Evolutionary conservation across 1,140 invertebrate species (phyloP).

Genomic region (Argopecten irradians): DNA sequence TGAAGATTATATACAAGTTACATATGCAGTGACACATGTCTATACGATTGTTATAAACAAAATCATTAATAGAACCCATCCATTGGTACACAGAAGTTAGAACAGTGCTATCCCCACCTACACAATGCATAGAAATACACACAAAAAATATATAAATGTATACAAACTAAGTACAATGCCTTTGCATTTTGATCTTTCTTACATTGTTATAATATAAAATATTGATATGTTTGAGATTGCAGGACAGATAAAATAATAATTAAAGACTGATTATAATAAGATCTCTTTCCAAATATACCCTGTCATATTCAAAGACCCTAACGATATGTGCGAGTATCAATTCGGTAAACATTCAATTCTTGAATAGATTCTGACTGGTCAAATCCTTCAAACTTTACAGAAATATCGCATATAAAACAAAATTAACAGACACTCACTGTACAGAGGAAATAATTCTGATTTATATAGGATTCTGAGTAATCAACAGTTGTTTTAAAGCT

Average conservation of each 20-base stretch:
- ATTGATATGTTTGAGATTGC: conserved; percentile 12
- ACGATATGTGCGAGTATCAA: conserved; percentile 7
- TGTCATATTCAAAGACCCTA: not conserved
- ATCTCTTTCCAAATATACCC: not conserved
- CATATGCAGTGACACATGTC: not conserved
- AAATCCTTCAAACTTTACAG: not conserved
- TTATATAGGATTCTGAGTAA: not conserved
- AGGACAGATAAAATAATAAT: conserved; percentile 1
- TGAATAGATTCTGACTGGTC: not conserved
- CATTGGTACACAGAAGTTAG: not conserved
- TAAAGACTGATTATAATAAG: not conserved
- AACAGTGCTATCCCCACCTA: not conserved
- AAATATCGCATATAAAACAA: not conserved
- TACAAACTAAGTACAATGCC: not conserved
- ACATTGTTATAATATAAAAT: not conserved
- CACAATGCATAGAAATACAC: not conserved
- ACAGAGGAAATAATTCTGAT: not conserved
- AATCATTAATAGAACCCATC: not conserved
- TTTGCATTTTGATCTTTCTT: not conserved
- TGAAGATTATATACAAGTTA: conserved; percentile 3
- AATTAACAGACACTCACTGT: not conserved
- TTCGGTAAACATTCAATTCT: not conserved
- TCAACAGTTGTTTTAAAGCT: not conserved
- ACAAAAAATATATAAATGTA: conserved; percentile 8
- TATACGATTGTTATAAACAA: not conserved